These are phyloP conservation scores for Aphelinus atriplicis DNA, from an alignment of 1,140 invertebrate genomes.

Conservation along the genomic window DNA sequence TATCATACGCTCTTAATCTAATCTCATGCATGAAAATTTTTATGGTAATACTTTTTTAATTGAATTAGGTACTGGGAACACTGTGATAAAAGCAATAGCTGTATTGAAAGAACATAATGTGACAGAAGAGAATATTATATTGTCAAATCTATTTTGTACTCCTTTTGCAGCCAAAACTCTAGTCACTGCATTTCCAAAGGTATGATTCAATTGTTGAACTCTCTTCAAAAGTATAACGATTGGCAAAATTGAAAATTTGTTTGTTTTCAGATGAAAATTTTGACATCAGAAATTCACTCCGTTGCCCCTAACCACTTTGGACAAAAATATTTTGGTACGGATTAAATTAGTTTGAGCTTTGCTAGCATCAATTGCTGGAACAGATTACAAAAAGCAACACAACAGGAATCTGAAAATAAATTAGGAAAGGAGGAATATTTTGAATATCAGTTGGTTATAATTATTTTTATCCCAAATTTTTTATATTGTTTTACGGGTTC, in stretches of 20 bases:
- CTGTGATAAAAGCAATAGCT: constrained; percentile 92
- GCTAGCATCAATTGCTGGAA: constrained; percentile 35
- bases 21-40: not conserved
- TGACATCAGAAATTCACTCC: constrained; percentile 94
- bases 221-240: constrained; percentile 29
- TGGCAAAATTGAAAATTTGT: constrained; percentile 5
- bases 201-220: constrained; percentile 48
- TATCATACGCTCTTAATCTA: constrained; percentile 34
- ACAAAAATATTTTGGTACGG: constrained; percentile 98
- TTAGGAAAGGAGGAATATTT: constrained; percentile 40
- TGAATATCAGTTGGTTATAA: constrained; percentile 29
- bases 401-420: constrained; percentile 34
- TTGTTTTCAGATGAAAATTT: constrained; percentile 83
- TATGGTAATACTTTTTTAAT: constrained; percentile 16
- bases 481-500: not conserved
- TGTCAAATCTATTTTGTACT: constrained; percentile 97
- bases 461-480: not conserved
- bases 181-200: constrained; percentile 85
- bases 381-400: constrained; percentile 20
- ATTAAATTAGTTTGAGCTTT: constrained; percentile 71
- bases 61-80: constrained; percentile 85
- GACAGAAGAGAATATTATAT: constrained; percentile 90
- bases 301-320: constrained; percentile 98
- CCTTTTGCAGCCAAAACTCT: constrained; percentile 90
- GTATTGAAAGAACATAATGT: constrained; percentile 94